Evolutionary conservation across 2,797 vertebrate genomes (phyloP), one percentile per base, ranked within the genome.

Genomic region (Bothrops alternatus): DNA sequence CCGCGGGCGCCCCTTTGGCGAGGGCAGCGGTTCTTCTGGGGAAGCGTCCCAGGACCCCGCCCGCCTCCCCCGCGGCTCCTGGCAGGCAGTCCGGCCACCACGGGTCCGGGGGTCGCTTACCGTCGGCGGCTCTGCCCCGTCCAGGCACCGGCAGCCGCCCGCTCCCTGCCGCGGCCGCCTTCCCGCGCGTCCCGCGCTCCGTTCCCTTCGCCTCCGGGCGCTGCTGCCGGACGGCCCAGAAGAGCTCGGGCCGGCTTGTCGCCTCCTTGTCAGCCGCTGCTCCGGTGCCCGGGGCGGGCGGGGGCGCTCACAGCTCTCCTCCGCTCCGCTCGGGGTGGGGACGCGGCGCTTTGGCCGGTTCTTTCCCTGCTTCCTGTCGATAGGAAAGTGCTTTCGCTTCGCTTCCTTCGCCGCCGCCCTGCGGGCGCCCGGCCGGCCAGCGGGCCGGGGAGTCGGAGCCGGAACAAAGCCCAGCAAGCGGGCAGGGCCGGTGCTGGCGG

Each of bases 91-190:
- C 89, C 90, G 95, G 85, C 85, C 86, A 20, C 0, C 13, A 11
- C 28, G 0, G 0, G 91, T 92, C 50, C 6, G 8, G 73, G 32
- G 6, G 1, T 47, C 18, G 69, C 69, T 97, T 96, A 97, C 93
- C 94, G 93, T 94, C 14, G 95, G 94, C 91, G 86, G 50, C 91
- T 95, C 69, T 90, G 89, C 88, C 95, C 96, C 93, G 94, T 94
- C 94, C 93, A 95, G 91, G 93, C 82, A 53, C 94, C 56, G 93
- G 93, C 93, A 91, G 90, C 55, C 95, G 61, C 93, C 93, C 58
- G 42, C 47, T 95, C 95, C 95, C 94, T 94, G 96, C 91, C 93
- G 89, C 85, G 23, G 6, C 28, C 18, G 4, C 91, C 92, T 95
- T 93, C 95, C 82, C 90, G 82, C 18, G 50, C 50, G 50, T 61